Evolutionary conservation across 1,140 invertebrate species (phyloP), one percentile per base, ranked within the genome.

Genomic region (Listronotus oregonensis): DNA sequence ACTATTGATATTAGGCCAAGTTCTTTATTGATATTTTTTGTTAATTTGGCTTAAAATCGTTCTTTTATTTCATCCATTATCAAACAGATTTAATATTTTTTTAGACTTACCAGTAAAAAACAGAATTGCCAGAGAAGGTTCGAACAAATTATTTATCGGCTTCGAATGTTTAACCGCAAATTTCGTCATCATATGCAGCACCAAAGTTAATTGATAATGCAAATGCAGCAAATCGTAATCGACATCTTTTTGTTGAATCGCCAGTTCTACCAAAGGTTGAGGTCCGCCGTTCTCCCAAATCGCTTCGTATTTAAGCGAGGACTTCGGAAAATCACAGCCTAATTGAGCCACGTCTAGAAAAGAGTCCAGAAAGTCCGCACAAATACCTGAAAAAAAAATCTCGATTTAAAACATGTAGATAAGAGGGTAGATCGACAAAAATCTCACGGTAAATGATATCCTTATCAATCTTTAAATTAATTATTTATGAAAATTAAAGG

Each of bases 81-180:
- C n/a, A n/a, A n/a, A n/a, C n/a, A n/a, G n/a, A n/a, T n/a, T n/a
- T n/a, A n/a, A n/a, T n/a, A 27, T 1, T 27, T 27, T 27, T 5
- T 27, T 31, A 18, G 14, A 17, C 39, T 57, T 58, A 66, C 64
- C 64, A 21, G 67, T 68, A 60, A 77, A 77, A 59, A 72, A 73
- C 39, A 69, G 66, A 59, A 60, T 70, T 74, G 79, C 80, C 76
- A 89, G 86, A 76, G 85, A 82, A 18, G 83, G 81, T 75, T 95
- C 92, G 73, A 94, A 97, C 5, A 97, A 79, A 68, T 85, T 84
- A 75, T 85, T 83, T 68, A 94, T 76, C 31, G 92, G 86, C 76
- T 89, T 92, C 31, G 86, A 77, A 62, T 86, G 80, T 76, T 89
- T 94, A 34, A 96, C 76, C 69, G 86, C 87, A 73, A 96, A 94